phyloP scores from a whole-genome alignment of 2,888 invertebrate genomes.

The Saturnia pavonia region DNA sequence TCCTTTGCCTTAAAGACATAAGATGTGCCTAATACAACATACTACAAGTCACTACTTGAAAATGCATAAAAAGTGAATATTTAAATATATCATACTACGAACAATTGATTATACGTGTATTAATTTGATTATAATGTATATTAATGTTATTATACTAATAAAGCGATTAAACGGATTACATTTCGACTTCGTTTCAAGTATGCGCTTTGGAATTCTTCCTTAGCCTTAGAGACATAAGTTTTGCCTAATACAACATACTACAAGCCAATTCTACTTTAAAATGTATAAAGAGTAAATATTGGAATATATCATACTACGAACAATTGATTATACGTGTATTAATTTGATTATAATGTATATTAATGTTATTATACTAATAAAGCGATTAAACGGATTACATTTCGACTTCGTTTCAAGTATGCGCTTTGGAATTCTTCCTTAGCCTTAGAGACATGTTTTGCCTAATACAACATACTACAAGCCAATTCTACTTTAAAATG shows the following conservation, averaged over 20 bases:
- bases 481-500: neutral
- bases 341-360: neutral
- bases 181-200: neutral
- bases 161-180: neutral
- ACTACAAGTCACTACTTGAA: neutral
- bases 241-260: neutral
- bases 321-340: neutral
- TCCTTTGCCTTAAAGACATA: slow-evolving; percentile 70
- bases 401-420: neutral
- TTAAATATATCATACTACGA: neutral
- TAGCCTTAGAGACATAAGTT: slow-evolving; percentile 63
- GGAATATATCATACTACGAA: neutral
- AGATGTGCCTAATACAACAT: neutral
- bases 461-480: neutral
- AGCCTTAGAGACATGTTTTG: slow-evolving; percentile 60
- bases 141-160: neutral
- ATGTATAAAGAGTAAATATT: neutral
- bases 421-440: slow-evolving; percentile 44
- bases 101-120: neutral
- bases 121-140: neutral
- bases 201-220: slow-evolving; percentile 39
- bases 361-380: neutral
- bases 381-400: neutral
- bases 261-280: neutral
- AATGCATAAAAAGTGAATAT: neutral